Percentiles rank a stretch among this genome's conserved stretches.
phyloP scores from a whole-genome alignment of 1,140 invertebrate genomes.

The Tachypleus tridentatus region DNA sequence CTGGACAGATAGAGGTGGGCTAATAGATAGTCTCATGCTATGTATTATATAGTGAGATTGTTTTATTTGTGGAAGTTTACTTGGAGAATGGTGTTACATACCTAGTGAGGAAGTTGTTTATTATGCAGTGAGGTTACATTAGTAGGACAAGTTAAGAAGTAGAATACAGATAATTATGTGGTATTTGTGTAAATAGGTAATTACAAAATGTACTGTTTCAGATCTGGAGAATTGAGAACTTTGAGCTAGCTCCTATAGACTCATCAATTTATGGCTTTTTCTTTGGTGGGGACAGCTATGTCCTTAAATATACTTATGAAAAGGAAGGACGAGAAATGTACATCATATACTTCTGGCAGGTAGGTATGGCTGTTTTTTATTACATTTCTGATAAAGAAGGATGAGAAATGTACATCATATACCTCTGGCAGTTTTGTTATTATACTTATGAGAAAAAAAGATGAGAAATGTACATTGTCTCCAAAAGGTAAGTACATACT shows the following conservation, averaged over 20 bases:
- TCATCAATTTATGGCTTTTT: conserved; percentile 48
- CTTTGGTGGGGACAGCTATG: conserved; percentile 63
- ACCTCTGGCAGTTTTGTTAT: conserved; percentile 51
- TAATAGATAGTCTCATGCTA: no score
- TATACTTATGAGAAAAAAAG: no score
- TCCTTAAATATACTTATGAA: conserved; percentile 56
- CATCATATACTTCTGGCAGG: conserved; percentile 64
- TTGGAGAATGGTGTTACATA: no score
- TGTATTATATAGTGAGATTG: no score
- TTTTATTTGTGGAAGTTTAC: no score
- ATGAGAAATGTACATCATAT: conserved; percentile 46
- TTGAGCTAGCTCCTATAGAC: conserved; percentile 44
- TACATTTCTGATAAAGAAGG: no score
- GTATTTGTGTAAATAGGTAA: no score
- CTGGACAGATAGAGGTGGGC: conserved; percentile 40
- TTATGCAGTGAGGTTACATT: no score
- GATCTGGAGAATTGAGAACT: conserved; percentile 38
- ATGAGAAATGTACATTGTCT: no score
- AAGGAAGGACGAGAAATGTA: conserved; percentile 37
- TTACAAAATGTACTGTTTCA: conserved; percentile 11
- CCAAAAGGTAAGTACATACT: conserved; percentile 50
- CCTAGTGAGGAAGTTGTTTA: no score
- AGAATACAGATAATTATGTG: no score
- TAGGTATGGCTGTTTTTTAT: conserved; percentile 27
- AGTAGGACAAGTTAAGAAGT: no score